A percentile compares a stretch with the other conserved stretches of the same genome.
Evolutionary conservation across 2,888 invertebrate genomes (phyloP).

Genomic region (Scaeva pyrastri): DNA sequence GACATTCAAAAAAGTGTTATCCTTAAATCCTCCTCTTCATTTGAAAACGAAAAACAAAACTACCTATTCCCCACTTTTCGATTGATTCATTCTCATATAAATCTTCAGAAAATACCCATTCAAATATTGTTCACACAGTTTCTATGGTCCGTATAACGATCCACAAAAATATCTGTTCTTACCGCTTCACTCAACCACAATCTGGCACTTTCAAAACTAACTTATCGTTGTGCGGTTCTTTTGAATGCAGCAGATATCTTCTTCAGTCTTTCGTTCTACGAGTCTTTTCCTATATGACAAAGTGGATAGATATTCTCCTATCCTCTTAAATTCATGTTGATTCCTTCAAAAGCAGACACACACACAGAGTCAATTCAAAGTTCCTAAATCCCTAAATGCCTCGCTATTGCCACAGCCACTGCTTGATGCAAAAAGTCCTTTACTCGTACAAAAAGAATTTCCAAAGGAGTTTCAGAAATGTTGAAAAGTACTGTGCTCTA

Average conservation of each 20-base stretch:
- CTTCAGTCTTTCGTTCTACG: not conserved
- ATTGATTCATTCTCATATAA: not conserved
- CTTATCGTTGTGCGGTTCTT: constrained; percentile 30
- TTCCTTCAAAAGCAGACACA: constrained; percentile 46
- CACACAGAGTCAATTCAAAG: constrained; percentile 30
- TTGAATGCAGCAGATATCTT: not conserved
- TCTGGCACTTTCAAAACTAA: constrained; percentile 41
- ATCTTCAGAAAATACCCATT: constrained; percentile 8
- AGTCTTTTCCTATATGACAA: constrained; percentile 6
- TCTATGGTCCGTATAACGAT: constrained; percentile 21
- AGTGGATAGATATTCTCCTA: constrained; percentile 21
- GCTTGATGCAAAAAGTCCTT: not conserved
- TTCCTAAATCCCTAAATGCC: not conserved
- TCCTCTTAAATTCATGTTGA: constrained; percentile 49
- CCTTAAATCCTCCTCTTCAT: constrained; percentile 17
- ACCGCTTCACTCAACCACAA: constrained; percentile 27
- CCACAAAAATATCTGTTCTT: constrained; percentile 10
- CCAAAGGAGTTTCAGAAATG: not conserved
- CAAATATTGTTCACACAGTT: constrained; percentile 31
- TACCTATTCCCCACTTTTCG: not conserved
- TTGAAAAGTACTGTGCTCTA: not conserved
- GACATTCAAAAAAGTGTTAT: constrained; percentile 34
- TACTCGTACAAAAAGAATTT: not conserved
- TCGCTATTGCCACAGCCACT: not conserved
- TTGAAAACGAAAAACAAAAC: not conserved